Conservation (phyloP, 2,888 invertebrate species). For the Drosophila borborema region DNA sequence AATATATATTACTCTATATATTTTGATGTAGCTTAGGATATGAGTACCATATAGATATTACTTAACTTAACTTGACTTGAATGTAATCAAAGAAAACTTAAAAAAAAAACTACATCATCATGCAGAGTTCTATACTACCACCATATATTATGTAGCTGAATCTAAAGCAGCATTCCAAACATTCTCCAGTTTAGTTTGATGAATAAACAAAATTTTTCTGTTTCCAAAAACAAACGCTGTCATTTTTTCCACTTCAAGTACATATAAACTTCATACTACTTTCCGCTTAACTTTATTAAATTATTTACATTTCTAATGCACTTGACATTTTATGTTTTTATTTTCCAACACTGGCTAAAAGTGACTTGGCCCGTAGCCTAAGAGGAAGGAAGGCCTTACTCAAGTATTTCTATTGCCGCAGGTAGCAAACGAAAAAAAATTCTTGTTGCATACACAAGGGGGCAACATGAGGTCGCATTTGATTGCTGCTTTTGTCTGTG, state of each 20-base stretch:
- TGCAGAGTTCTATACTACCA: background rate
- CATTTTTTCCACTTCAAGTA: background rate
- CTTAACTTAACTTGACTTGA: no score
- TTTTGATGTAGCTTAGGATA: no score
- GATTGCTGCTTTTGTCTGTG: constrained; percentile 58
- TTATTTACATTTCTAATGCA: constrained; percentile 2
- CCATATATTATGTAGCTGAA: background rate
- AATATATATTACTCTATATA: no score
- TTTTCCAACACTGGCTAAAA: constrained; percentile 14
- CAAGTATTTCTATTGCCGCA: constrained; percentile 37
- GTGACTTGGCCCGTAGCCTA: background rate
- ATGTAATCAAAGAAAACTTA: no score
- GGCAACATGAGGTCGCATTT: constrained; percentile 59
- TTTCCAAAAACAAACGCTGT: no score
- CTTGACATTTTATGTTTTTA: background rate
- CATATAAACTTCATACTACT: background rate
- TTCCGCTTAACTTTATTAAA: background rate
- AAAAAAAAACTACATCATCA: background rate
- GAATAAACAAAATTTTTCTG: background rate
- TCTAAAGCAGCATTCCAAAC: background rate
- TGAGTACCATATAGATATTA: no score
- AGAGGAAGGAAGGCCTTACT: constrained; percentile 1
- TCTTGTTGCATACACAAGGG: constrained; percentile 69
- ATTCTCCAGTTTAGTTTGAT: background rate
- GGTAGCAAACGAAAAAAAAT: constrained; percentile 40